Conservation (phyloP, 64 coral and sea anemone species). For the Montipora efflorescens region DNA sequence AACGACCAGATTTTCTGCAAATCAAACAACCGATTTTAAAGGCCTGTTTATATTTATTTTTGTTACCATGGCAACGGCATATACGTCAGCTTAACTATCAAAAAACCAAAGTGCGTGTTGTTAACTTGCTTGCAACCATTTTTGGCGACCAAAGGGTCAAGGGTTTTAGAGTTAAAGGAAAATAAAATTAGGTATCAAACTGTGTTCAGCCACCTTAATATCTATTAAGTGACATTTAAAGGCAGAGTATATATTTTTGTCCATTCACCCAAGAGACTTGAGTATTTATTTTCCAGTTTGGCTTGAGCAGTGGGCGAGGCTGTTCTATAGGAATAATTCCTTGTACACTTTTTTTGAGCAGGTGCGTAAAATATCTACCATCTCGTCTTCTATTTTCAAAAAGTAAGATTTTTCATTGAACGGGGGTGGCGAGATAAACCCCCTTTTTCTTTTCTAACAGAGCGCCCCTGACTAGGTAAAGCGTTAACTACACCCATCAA, state of each 20-base stretch:
- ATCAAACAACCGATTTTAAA: too few species aligned
- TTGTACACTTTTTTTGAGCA: not conserved
- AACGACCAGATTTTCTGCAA: too few species aligned
- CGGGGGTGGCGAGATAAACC: not conserved
- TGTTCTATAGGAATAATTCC: not conserved
- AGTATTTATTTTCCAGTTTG: not conserved
- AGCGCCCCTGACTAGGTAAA: not conserved
- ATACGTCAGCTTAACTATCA: too few species aligned
- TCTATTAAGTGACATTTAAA: not conserved
- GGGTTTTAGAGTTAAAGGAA: too few species aligned
- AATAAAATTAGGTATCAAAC: too few species aligned
- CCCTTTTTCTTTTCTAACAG: not conserved
- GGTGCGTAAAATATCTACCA: not conserved
- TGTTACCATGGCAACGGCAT: too few species aligned
- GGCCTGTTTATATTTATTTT: too few species aligned
- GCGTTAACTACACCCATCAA: slow-evolving; percentile 1
- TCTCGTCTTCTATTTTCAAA: not conserved
- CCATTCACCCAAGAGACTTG: not conserved
- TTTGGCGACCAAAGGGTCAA: too few species aligned
- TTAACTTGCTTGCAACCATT: too few species aligned
- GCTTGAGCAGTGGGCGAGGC: not conserved
- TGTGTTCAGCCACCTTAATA: not conserved
- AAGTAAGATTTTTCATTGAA: not conserved
- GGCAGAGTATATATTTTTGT: not conserved
- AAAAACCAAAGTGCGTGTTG: too few species aligned